phyloP scores from a whole-genome alignment of 2,888 invertebrate genomes.

The Branchellion lobata region DNA sequence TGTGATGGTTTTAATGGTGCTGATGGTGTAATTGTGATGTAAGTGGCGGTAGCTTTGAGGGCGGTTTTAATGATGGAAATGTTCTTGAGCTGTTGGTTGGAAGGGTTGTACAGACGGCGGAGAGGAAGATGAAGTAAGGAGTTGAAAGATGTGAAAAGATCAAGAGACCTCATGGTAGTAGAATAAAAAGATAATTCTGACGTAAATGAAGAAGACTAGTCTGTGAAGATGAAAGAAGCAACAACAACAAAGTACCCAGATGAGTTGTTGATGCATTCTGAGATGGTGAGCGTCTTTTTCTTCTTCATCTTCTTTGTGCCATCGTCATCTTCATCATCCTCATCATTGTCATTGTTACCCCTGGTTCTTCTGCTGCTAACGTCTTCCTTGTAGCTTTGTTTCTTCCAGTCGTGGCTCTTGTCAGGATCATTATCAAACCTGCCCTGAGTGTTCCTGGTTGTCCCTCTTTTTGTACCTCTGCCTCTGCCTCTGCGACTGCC shows the following conservation, averaged over 20 bases:
- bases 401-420: not conserved
- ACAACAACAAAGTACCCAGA: no score
- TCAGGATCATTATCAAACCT: not conserved
- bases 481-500: constrained; percentile 11
- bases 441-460: not conserved
- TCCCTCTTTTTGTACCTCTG: constrained; percentile 18
- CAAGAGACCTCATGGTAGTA: not conserved
- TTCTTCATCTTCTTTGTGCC: not conserved
- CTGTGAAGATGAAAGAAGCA: no score
- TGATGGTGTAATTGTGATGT: no score
- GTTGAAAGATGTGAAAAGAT: not conserved
- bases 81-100: not conserved
- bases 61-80: no score
- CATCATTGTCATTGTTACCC: not conserved
- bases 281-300: constrained; percentile 2
- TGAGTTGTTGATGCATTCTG: constrained; percentile 24
- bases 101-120: no score
- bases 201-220: no score
- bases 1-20: not conserved
- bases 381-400: not conserved
- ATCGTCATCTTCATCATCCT: constrained; percentile 3
- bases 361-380: not conserved
- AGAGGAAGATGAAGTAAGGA: no score
- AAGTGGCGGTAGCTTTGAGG: no score
- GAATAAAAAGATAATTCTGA: no score